Evolutionary conservation across 2,797 vertebrate species (phyloP), one percentile per base, ranked within the genome.

Genomic region (Rhinichthys osculus): DNA sequence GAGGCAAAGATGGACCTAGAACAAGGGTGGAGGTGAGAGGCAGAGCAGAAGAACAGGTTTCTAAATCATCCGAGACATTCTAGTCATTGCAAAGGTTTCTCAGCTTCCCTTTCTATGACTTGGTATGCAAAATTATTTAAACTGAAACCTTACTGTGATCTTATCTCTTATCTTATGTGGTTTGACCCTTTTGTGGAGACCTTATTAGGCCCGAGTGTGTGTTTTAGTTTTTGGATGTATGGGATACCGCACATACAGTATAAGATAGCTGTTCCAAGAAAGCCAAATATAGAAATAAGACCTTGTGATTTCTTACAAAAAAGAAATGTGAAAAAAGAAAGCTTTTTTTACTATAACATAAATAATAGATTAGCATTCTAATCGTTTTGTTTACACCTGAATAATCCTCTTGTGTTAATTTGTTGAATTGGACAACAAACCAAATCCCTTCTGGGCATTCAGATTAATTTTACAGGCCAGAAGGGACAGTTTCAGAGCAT

Each of bases 21-120:
- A 74, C 14, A 74, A 14, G 59, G 73, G 78, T 67, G 78, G 71
- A 81, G 71, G 30, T 67, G 44, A 72, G 47, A 69, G n/a, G 1
- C 27, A 54, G 80, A 84, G 87, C 76, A 38, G 89, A 83, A 33
- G 21, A 87, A 70, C 89, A 38, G 81, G 87, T 88, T 87, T 81
- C 23, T 27, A 27, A 73, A 35, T 69, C 17, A 38, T 71, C 17
- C 23, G 38, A 52, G 33, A 64, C 81, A 87, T 86, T 87, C 69
- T 84, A 23, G 14, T 54, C 70, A 84, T 88, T 64, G 71, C 66
- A 69, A 72, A 74, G 62, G 30, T 59, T 78, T 83, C 70, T 85
- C 6, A 10, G 17, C 14, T 40, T 64, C 21, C 11, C 5, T 16
- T 64, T 70, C 3, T 35, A 16, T 81, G 33, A 76, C 66, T 74